phyloP scores from a whole-genome alignment of 2,888 invertebrate genomes.

The Labia minor region DNA sequence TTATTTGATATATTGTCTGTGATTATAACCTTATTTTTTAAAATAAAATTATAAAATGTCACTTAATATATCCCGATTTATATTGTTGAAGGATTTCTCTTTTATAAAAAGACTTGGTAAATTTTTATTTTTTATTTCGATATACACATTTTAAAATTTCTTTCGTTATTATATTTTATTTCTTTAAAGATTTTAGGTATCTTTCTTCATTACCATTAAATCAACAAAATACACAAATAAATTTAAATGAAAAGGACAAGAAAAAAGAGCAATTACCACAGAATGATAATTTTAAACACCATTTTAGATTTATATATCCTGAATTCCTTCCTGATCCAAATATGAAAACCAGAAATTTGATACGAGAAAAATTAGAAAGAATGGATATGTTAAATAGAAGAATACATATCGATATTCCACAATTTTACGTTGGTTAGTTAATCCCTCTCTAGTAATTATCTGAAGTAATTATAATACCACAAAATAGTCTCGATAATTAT shows the following conservation, averaged over 20 bases:
- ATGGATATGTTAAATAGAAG: constrained; percentile 84
- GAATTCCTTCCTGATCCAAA: constrained; percentile 88
- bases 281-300: constrained; percentile 34
- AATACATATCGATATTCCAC: constrained; percentile 75
- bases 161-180: neutral
- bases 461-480: no score
- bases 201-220: neutral
- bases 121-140: neutral
- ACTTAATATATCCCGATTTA: no score
- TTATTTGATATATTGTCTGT: no score
- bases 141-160: neutral
- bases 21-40: no score
- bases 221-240: neutral
- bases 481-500: no score
- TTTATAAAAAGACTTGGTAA: neutral
- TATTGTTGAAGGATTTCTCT: neutral
- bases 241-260: neutral
- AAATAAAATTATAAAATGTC: no score
- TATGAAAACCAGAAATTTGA: constrained; percentile 59
- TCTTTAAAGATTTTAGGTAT: neutral
- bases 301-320: constrained; percentile 65
- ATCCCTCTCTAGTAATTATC: neutral
- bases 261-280: neutral
- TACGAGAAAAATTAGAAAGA: constrained; percentile 81
- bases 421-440: constrained; percentile 87